Evolutionary conservation across 2,888 invertebrate species (phyloP), one percentile per base, ranked within the genome.

Genomic region (Gymnosoma rotundatum): DNA sequence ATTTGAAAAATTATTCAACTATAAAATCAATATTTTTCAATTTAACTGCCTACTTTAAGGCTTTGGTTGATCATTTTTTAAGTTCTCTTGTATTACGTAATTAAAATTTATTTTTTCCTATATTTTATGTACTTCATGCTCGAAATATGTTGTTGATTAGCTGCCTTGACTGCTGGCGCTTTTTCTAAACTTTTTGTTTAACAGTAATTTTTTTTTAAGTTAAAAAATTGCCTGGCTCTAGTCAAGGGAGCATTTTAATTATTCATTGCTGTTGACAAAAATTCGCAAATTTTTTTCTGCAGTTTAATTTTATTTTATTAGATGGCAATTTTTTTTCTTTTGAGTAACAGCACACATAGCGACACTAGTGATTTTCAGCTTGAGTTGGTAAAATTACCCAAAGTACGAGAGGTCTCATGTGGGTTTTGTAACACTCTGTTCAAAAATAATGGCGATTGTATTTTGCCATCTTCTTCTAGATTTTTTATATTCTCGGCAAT

Each of bases 261-360:
- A 90, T 90, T 90, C 90, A 90, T 88, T 87, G 88, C 89, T 90
- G 90, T 90, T 90, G 90, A 90, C 90, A 89, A 90, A 90, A 54
- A 69, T 36, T 9, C 36, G n/a, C 42, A 78, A 61, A 45, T 89
- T 89, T 90, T 90, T 90, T 87, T 86, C 75, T 79, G 72, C 79
- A 80, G 60, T 79, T 79, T 79, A 66, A 75, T 75, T 83, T 83
- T 83, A 83, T 78, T 83, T 74, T 79, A 83, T 79, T 79, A 72
- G 60, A 75, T 21, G 38, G 76, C 32, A 56, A 9, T 38, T 38
- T 38, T 38, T 38, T 38, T 38, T 9, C 6, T 45, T 74, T 64
- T 72, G 25, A 50, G 16, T 12, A 48, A 61, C 20, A 52, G 12
- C 42, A 58, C 21, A 38, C 56, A 48, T 1, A 66, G 18, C 45